Base-by-base conservation (phyloP, 2,797 vertebrate genomes). In the Hemitrygon akajei region DNA sequence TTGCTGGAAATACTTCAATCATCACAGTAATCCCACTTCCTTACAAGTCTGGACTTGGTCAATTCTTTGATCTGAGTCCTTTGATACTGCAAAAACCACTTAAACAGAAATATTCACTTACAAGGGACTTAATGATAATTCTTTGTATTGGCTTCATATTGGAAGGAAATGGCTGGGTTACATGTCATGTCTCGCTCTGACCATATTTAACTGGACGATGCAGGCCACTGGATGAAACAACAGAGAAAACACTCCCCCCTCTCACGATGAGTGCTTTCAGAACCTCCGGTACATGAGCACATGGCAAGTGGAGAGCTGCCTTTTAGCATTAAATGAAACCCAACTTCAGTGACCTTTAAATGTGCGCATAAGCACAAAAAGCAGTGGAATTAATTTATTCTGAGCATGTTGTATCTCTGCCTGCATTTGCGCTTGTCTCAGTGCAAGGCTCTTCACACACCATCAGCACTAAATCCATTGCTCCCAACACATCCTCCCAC, bases 71-170 rank as follows among this genome's bases (percentile, higher is more conserved):
- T 86, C 82, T 7, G 58, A n/a, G n/a, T 86, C 82, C 58, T 86
- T 86, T 86, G 82, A 60, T 10, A 18, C 25, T 16, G 56, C 82
- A 86, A 86, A 60, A 56, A 86, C 37, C 58, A n/a, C 27, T 86
- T 58, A 16, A 86, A 86, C 25, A n/a, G 56, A 27, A 60, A 22
- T 60, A 60, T 86, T 56, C 56, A 27, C 56, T 27, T 30, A 86
- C 56, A 86, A 86, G 82, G 27, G 56, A 86, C 25, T 60, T n/a
- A n/a, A n/a, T 86, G 56, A 86, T 86, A 86, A 86, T 86, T 86
- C 12, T 30, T 63, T 86, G 82, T n/a, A 86, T 30, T 18, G n/a
- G 27, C 58, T 86, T 86, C 25, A 18, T n/a, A 27, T n/a, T 86
- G 82, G 16, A 60, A 86, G 82, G 27, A 86, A 25, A n/a, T 60